phyloP scores from a whole-genome alignment of 2,113 vertebrate genomes.

The Strix uralensis region DNA sequence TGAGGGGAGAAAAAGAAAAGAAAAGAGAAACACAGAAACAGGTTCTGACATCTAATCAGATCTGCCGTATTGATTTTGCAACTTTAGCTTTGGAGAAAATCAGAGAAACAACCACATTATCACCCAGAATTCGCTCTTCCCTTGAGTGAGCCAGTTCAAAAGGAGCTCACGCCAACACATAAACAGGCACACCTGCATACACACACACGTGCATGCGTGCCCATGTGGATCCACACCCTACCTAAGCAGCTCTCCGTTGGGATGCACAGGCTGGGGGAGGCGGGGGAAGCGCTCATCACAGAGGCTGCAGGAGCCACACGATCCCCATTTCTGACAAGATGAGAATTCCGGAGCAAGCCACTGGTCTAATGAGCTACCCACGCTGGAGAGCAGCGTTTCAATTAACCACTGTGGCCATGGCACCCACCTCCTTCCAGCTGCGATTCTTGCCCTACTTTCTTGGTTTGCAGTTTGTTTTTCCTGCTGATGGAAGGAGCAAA shows the following conservation, averaged over 20 bases:
- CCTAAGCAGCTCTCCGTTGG: background rate
- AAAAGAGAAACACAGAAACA: constrained; percentile 46
- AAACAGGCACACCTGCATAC: background rate
- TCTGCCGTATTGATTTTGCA: constrained; percentile 63
- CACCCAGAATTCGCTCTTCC: background rate
- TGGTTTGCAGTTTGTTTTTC: background rate
- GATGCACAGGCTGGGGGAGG: background rate
- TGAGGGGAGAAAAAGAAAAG: constrained; percentile 9
- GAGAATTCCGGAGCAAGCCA: constrained; percentile 48
- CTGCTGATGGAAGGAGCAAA: background rate
- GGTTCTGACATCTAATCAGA: constrained; percentile 69
- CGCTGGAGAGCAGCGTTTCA: background rate
- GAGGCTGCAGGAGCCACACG: constrained; percentile 33
- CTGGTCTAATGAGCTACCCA: constrained; percentile 49
- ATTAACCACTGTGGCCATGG: background rate
- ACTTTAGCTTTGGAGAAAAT: constrained; percentile 48
- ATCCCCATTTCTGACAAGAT: constrained; percentile 22
- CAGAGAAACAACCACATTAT: constrained; percentile 16
- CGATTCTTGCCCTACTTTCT: background rate
- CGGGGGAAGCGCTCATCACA: background rate
- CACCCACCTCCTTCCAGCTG: background rate
- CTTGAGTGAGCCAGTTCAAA: background rate
- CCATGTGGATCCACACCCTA: background rate
- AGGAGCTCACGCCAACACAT: background rate
- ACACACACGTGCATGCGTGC: background rate